Evolutionary conservation across 1,140 invertebrate genomes (phyloP), one percentile per base, ranked within the genome.

Genomic region (Homarus americanus): DNA sequence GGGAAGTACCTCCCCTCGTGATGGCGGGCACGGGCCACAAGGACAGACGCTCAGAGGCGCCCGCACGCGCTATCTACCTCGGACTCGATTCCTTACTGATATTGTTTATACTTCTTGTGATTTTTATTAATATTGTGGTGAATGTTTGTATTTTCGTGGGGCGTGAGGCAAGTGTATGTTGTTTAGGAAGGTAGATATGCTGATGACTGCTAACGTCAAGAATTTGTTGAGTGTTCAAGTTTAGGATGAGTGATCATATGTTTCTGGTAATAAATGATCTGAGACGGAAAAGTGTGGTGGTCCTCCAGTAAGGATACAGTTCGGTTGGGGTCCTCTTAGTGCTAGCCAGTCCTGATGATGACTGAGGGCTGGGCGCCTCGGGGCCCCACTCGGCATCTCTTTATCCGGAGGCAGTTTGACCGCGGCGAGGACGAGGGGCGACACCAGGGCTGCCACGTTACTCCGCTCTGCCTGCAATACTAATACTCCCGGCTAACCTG

Each of bases 1-100:
- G 49, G 75, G 53, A 79, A 24, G 85, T 80, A 88, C 86, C 76
- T 72, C 83, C 76, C 86, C 85, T 79, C 53, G 75, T 88, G 75
- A 88, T 58, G 86, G 76, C 58, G 86, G 76, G 86, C 86, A 88
- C 86, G 86, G 86, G 86, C 86, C 86, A 80, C 40, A 72, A 72
- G 86, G 32, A 58, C 53, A 80, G 76, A 10, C 86, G 44, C 40
- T 7, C 15, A 82, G 75, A 40, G 86, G 86, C 86, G 58, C 86
- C 58, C 78, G 28, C 53, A n/a, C 12, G 53, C 63, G 49, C n/a
- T n/a, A 9, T 7, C 4, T 58, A 5, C 15, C n/a, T 4, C 4
- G 63, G n/a, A 69, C 63, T 28, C 5, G 63, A 28, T 69, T 69
- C 63, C 63, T 69, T 20, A 49, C 44, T 2, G 9, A 9, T 10